These are phyloP conservation scores for Cirrhinus molitorella DNA, from an alignment of 2,797 vertebrate species.

Conservation along the genomic window DNA sequence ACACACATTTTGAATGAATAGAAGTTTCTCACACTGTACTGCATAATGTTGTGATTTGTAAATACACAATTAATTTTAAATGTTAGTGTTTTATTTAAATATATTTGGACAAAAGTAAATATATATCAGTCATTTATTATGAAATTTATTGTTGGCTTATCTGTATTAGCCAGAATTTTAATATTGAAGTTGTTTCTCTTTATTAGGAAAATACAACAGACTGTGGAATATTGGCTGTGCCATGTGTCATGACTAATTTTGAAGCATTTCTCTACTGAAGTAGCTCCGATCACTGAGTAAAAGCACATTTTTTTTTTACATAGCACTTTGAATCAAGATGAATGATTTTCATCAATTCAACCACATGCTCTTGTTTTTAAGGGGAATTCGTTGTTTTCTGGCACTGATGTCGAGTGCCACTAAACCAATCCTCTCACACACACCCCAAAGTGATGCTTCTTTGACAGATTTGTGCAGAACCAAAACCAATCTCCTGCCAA, in stretches of 20 bases:
- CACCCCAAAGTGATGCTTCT: conserved; percentile 16
- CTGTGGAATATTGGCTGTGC: conserved; percentile 7
- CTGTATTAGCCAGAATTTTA: not conserved
- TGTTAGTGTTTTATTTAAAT: not conserved
- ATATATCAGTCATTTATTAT: not conserved
- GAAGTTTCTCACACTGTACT: not conserved
- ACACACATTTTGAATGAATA: not conserved
- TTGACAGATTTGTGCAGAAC: conserved; percentile 36
- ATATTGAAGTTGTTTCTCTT: not conserved
- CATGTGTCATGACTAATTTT: not conserved
- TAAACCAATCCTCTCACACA: conserved; percentile 4
- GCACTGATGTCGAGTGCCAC: not conserved
- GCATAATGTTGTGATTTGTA: not conserved
- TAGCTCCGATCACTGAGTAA: not conserved
- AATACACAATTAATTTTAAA: not conserved
- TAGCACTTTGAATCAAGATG: not conserved
- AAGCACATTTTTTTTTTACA: not conserved
- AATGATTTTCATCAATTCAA: not conserved
- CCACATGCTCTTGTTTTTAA: not conserved
- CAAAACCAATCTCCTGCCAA: conserved; percentile 45
- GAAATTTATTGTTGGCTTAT: not conserved
- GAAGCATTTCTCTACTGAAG: not conserved
- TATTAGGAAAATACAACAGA: not conserved
- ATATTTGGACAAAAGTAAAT: not conserved
- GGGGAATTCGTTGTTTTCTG: not conserved